A percentile compares a stretch with the other conserved stretches of the same genome.
Evolutionary conservation across 2,888 invertebrate genomes (phyloP).

Genomic region (Drosophila rubida): DNA sequence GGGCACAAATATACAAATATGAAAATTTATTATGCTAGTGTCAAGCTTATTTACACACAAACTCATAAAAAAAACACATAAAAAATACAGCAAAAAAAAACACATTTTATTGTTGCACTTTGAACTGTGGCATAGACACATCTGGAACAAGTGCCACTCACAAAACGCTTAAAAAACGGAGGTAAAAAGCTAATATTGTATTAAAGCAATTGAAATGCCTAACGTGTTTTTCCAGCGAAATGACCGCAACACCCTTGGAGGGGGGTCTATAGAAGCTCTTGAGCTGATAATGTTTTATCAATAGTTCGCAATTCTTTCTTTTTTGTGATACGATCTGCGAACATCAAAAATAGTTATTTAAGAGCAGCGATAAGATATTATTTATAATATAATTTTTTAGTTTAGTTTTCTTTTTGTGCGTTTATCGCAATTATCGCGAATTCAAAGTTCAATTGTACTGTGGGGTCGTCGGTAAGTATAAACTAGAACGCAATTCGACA

Average conservation of each 20-base stretch:
- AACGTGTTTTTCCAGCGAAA: not conserved
- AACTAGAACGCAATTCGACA: constrained; percentile 64
- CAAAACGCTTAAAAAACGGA: not conserved
- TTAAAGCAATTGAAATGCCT: constrained; percentile 11
- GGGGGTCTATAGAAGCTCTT: constrained; percentile 4
- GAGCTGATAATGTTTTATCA: constrained; percentile 25
- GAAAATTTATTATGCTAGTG: constrained; percentile 5
- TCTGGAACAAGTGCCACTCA: constrained; percentile 7
- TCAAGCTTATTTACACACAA: constrained; percentile 5
- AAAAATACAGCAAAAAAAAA: not conserved
- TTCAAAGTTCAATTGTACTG: constrained; percentile 44
- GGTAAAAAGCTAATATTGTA: constrained; percentile 7
- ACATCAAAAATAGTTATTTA: constrained; percentile 33
- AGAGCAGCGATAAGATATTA: constrained; percentile 44
- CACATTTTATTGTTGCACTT: constrained; percentile 36
- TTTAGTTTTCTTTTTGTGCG: not conserved
- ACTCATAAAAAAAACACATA: constrained; percentile 6
- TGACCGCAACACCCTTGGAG: not conserved
- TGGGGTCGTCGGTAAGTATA: constrained; percentile 23
- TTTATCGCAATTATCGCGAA: constrained; percentile 26
- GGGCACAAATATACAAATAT: constrained; percentile 3
- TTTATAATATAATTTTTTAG: constrained; percentile 21
- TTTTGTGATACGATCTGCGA: constrained; percentile 23
- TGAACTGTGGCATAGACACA: constrained; percentile 21
- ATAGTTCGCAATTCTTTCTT: constrained; percentile 13